Conservation (phyloP, 2,113 vertebrate species). For the Pituophis catenifer region DNA sequence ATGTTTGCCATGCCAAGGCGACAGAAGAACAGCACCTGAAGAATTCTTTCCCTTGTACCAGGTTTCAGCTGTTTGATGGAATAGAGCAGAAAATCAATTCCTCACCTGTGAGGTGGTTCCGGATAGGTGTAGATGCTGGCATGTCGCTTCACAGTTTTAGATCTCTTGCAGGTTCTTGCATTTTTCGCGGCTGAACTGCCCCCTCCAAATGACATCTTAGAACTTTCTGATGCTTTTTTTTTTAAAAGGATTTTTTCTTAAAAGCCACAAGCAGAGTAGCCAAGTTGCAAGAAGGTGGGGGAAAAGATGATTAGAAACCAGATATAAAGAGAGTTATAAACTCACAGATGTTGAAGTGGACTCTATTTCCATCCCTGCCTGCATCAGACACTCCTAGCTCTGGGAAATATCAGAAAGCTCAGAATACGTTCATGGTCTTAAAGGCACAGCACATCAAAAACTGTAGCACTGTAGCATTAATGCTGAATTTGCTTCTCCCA, state of each 20-base stretch:
- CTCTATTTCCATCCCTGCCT: not conserved
- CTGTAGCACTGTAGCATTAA: not conserved
- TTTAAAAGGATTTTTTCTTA: not conserved
- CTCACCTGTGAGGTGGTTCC: constrained; percentile 85
- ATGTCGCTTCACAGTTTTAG: constrained; percentile 77
- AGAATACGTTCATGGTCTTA: constrained; percentile 34
- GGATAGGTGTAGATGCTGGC: constrained; percentile 78
- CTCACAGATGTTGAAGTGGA: constrained; percentile 3
- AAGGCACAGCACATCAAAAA: constrained; percentile 32
- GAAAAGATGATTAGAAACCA: not conserved
- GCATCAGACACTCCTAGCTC: constrained; percentile 22
- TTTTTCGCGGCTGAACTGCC: constrained; percentile 60
- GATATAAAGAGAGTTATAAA: constrained; percentile 31
- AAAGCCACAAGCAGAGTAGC: not conserved
- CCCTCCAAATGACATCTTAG: constrained; percentile 61
- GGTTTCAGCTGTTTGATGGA: accelerated
- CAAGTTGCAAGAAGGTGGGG: accelerated
- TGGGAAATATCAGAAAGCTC: constrained; percentile 30
- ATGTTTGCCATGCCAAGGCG: not conserved
- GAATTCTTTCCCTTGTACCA: not conserved
- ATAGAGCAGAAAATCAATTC: not conserved
- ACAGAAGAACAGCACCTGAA: not conserved
- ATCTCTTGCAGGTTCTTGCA: constrained; percentile 73
- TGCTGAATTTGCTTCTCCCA: accelerated
- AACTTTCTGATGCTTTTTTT: not conserved